Evolutionary conservation across 2,113 vertebrate genomes (phyloP).

Genomic region (Carettochelys insculpta): DNA sequence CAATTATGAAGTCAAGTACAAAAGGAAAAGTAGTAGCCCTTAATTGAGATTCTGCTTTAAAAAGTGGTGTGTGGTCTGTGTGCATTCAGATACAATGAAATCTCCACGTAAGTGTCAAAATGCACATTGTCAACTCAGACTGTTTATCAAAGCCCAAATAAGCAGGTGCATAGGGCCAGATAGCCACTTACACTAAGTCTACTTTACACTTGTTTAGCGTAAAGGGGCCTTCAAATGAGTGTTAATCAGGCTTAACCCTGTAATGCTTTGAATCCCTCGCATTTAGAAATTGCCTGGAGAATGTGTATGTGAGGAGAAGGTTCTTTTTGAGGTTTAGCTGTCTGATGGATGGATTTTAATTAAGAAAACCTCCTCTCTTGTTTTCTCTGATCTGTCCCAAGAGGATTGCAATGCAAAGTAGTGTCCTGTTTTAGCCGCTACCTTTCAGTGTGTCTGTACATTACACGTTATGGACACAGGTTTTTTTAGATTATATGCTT

Average conservation of each 20-base stretch:
- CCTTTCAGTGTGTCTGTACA: not conserved
- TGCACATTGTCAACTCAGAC: no score
- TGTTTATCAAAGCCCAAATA: not conserved
- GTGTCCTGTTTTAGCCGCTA: not conserved
- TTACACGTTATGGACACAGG: not conserved
- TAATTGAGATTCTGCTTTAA: not conserved
- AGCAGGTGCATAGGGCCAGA: not conserved
- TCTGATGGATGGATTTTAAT: not conserved
- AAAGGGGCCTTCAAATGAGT: not conserved
- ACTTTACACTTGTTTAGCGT: no score
- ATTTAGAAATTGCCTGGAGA: not conserved
- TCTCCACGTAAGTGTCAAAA: not conserved
- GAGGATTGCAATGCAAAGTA: not conserved
- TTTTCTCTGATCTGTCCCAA: not conserved
- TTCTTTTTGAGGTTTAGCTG: not conserved
- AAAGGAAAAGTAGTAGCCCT: no score
- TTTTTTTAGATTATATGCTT: not conserved
- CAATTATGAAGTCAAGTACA: no score
- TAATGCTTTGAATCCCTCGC: not conserved
- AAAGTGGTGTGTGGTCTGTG: not conserved
- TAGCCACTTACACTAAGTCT: not conserved
- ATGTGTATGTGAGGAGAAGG: not conserved
- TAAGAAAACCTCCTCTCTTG: not conserved
- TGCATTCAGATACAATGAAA: not conserved
- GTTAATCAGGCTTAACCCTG: not conserved